Conservation (phyloP, 2,888 invertebrate species). For the Rhagonycha lutea region DNA sequence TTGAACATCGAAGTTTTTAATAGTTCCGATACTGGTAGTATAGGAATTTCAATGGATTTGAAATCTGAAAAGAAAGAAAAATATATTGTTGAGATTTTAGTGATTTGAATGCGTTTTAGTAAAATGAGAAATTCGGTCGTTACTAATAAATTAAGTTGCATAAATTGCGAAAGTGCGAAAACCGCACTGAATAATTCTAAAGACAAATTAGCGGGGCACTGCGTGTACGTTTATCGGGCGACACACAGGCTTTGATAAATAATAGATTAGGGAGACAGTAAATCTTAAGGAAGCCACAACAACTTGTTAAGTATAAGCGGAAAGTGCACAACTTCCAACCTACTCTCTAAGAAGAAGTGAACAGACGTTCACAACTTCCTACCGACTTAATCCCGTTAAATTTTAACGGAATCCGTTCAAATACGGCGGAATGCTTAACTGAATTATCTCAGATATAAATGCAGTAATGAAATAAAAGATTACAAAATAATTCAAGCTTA, state of each 20-base stretch:
- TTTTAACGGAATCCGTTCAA: slow-evolving; percentile 17
- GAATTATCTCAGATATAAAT: slow-evolving; percentile 16
- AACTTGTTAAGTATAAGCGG: slow-evolving; percentile 28
- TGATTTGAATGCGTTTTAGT: background rate
- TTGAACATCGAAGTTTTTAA: background rate
- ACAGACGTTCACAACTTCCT: slow-evolving; percentile 12
- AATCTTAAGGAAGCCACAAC: slow-evolving; percentile 26
- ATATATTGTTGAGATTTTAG: background rate
- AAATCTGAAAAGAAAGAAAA: background rate
- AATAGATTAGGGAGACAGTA: slow-evolving; percentile 49
- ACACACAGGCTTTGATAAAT: slow-evolving; percentile 51
- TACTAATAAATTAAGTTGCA: slow-evolving; percentile 19
- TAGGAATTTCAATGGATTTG: background rate
- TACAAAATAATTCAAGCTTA: slow-evolving; percentile 10
- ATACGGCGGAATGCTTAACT: slow-evolving; percentile 8
- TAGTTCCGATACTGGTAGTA: background rate
- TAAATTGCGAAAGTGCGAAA: slow-evolving; percentile 31
- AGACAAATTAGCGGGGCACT: slow-evolving; percentile 44
- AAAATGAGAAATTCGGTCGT: background rate
- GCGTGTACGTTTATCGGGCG: slow-evolving; percentile 49
- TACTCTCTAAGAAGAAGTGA: slow-evolving; percentile 1
- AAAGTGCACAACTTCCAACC: slow-evolving; percentile 17
- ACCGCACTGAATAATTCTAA: slow-evolving; percentile 45
- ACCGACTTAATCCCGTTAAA: slow-evolving; percentile 19
- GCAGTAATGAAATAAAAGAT: slow-evolving; percentile 23